Base-by-base conservation (phyloP, 2,113 vertebrate species). In the Trogon surrucura region DNA sequence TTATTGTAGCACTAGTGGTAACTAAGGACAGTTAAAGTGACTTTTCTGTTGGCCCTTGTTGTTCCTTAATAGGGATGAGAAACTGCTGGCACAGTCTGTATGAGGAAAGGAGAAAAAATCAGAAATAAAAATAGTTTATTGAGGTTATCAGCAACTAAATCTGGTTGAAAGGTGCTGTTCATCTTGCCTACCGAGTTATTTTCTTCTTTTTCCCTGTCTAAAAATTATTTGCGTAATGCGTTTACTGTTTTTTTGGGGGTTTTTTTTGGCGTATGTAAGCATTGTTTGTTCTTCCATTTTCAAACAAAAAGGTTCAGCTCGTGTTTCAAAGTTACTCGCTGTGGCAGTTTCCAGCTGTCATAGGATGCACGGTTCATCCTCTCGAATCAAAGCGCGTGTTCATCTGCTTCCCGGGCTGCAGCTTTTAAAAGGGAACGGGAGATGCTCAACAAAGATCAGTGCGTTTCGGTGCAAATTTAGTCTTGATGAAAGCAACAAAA, bases 51-150 rank as follows among this genome's bases (percentile, higher is more conserved):
- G 65, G 74, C 6, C 26, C 10, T 72, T 57, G 21, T 69, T 27
- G 13, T 32, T 80, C 29, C 5, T 27, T 62, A 23, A 5, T 0
- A 19, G 20, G 44, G 54, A 30, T 17, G 32, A 75, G 38, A 84
- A 93, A 56, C 19, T 64, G 86, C 91, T 78, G 64, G 58, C 86
- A 81, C 9, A 9, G 5, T 50, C 65, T 69, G 14, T 64, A 6
- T 15, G 22, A 79, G 38, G 25, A 60, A 47, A 54, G 27, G 18
- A 69, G 10, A 34, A 80, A 60, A 41, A 62, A 2, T 47, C 72
- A 48, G 69, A 71, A 88, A 67, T 71, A 80, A 89, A 95, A 92
- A 77, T 58, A 91, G 38, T 80, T 95, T 70, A 41, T 58, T 84
- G 72, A 91, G 57, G 80, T 89, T 92, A 51, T 36, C 72, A 84